Evolutionary conservation across 2,888 invertebrate genomes (phyloP), one percentile per base, ranked within the genome.

Genomic region (Nasonovia ribisnigri): DNA sequence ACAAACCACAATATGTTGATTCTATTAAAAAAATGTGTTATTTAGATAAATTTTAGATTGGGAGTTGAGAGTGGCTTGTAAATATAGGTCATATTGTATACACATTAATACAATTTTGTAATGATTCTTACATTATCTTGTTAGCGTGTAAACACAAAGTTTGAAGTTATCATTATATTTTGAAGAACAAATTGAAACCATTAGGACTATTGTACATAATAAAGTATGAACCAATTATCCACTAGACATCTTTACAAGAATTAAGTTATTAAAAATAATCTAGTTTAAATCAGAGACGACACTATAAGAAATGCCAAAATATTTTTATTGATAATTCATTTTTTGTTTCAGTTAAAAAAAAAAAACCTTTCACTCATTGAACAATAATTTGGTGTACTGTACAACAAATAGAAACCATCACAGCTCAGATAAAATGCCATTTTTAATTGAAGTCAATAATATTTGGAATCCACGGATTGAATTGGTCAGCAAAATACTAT

Each of bases 321-420:
- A 77, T 36, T 26, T 77, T 77, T 20, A 77, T 77, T 77, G 8
- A 77, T 0, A 36, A 36, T 36, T 36, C n/a, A 77, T 77, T 77
- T 36, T 51, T 77, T 36, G 20, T 77, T 36, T 36, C 77, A 77
- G 77, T 77, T 77, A 77, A 77, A 36, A 77, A 77, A 77, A 77
- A 77, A 77, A 77, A 77, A 77, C 77, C 77, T 36, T 77, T 77
- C 77, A 77, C 13, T 77, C 77, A 77, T 77, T 77, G 36, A 77
- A 77, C 20, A 42, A 77, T 20, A 36, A 77, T 77, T 36, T 77
- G 77, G 77, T 77, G 2, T 77, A 36, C 6, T 36, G 8, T 20
- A 77, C 36, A 36, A 36, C 20, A 36, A 20, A 36, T 36, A 77
- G 67, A 36, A 77, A 77, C 20, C 36, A 20, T 20, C 36, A 36